A percentile compares a stretch with the other conserved stretches of the same genome.
phyloP scores from a whole-genome alignment of 2,113 vertebrate genomes.

The Sander lucioperca region DNA sequence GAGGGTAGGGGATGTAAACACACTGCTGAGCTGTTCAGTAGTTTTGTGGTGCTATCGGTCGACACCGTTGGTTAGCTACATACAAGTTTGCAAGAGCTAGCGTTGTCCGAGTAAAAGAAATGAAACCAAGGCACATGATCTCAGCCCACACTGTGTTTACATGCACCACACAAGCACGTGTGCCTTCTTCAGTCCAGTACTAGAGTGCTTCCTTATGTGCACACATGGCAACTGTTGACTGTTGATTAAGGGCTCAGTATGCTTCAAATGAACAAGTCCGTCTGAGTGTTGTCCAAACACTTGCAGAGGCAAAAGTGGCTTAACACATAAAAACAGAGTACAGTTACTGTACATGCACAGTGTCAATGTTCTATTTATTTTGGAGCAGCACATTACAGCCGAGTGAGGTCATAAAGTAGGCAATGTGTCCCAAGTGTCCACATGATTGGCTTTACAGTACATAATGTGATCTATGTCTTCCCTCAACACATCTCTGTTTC shows the following conservation, averaged over 20 bases:
- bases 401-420: constrained; percentile 33
- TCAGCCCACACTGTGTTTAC: background rate
- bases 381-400: constrained; percentile 37
- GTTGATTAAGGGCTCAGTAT: background rate
- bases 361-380: constrained; percentile 34
- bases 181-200: background rate
- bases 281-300: background rate
- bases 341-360: constrained; percentile 14
- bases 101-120: constrained; percentile 1
- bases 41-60: background rate
- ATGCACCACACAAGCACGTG: background rate
- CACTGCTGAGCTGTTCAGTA: background rate
- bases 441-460: constrained; percentile 19
- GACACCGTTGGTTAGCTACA: background rate
- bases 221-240: background rate
- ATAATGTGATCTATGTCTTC: constrained; percentile 30
- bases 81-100: background rate
- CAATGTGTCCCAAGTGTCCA: constrained; percentile 14
- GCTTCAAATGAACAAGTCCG: background rate
- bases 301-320: background rate
- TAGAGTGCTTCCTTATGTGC: background rate
- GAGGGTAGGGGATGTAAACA: constrained; percentile 40
- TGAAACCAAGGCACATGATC: constrained; percentile 15
- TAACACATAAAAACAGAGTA: background rate
- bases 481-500: constrained; percentile 31